Evolutionary conservation across 2,797 vertebrate genomes (phyloP).

Genomic region (Dipus sagitta): DNA sequence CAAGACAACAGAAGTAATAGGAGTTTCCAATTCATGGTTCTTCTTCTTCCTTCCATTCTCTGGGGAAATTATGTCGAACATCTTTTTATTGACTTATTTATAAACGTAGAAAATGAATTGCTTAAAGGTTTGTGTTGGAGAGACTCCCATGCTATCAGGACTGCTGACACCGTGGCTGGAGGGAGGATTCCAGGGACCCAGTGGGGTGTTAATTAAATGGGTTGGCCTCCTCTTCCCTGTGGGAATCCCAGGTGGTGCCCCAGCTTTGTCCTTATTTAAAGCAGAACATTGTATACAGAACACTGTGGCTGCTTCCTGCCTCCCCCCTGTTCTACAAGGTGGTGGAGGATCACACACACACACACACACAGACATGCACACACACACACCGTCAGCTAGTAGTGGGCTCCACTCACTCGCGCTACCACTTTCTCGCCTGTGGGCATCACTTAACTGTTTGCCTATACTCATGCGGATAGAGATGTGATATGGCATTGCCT

Average conservation of each 20-base stretch:
- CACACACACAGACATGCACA: background rate
- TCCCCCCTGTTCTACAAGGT: background rate
- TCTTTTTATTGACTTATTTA: constrained; percentile 82
- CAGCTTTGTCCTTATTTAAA: constrained; percentile 26
- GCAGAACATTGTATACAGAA: background rate
- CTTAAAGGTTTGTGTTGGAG: constrained; percentile 71
- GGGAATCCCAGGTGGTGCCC: background rate
- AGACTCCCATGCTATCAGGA: constrained; percentile 12
- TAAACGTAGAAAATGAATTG: constrained; percentile 78
- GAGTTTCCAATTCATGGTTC: constrained; percentile 56
- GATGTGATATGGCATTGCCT: background rate
- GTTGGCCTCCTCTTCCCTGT: background rate
- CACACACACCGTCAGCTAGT: no score
- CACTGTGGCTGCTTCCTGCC: background rate
- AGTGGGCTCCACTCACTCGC: accelerated
- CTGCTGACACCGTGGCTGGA: background rate
- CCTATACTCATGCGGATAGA: background rate
- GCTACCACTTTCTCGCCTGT: background rate
- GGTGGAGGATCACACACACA: accelerated
- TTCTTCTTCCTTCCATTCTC: constrained; percentile 64
- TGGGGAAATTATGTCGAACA: constrained; percentile 82
- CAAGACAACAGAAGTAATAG: constrained; percentile 61
- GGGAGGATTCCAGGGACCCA: background rate
- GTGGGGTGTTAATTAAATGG: constrained; percentile 46
- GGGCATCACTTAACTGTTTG: background rate